phyloP scores from a whole-genome alignment of 2,888 invertebrate genomes.

The Hirtodrosophila duncani region DNA sequence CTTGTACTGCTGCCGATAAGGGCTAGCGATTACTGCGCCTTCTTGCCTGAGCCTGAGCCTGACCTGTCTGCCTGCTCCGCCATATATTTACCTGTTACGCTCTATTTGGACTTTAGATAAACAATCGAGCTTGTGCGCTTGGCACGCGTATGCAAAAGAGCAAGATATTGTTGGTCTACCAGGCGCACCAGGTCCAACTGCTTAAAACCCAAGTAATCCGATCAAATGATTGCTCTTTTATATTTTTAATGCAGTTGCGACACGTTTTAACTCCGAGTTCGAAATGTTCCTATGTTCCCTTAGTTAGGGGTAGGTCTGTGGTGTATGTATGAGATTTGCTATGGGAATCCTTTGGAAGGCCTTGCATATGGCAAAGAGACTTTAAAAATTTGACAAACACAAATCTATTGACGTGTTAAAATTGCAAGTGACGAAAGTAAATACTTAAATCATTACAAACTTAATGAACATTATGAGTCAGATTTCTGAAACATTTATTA shows the following conservation, averaged over 20 bases:
- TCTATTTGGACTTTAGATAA: constrained; percentile 50
- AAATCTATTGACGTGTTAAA: too few relatives aligned
- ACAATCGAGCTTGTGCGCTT: constrained; percentile 24
- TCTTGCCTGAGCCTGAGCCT: too few relatives aligned
- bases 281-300: neutral
- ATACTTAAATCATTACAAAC: too few relatives aligned
- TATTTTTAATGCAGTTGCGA: constrained; percentile 18
- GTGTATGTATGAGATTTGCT: constrained; percentile 1
- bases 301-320: constrained; percentile 24
- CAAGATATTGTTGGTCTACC: constrained; percentile 11
- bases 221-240: constrained; percentile 73
- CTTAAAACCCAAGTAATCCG: constrained; percentile 66
- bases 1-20: too few relatives aligned
- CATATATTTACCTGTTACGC: constrained; percentile 68
- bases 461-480: too few relatives aligned
- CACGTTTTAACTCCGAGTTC: constrained; percentile 11
- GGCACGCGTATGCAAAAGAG: constrained; percentile 54
- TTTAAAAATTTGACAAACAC: too few relatives aligned
- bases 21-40: constrained; percentile 14
- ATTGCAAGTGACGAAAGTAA: too few relatives aligned
- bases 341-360: too few relatives aligned
- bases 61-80: too few relatives aligned
- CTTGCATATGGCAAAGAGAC: too few relatives aligned
- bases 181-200: constrained; percentile 9
- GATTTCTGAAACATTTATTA: too few relatives aligned